A percentile compares a stretch with the other conserved stretches of the same genome.
phyloP scores from a whole-genome alignment of 2,797 vertebrate genomes.

The Neosilurus hyrtlii region DNA sequence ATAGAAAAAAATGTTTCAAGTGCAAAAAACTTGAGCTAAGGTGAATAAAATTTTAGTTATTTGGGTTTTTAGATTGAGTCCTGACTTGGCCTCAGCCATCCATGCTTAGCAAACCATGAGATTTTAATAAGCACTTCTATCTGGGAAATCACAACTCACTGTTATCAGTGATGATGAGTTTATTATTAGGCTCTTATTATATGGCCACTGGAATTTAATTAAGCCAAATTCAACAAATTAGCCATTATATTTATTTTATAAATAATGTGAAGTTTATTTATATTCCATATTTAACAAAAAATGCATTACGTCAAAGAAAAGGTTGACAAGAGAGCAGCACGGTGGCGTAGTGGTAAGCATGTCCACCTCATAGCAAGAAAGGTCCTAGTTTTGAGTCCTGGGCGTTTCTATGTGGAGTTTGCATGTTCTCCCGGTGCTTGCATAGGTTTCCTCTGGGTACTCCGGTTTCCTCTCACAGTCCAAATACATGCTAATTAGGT shows the following conservation, averaged over 20 bases:
- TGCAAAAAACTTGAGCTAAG: neutral
- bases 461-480: no score
- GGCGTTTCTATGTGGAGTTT: no score
- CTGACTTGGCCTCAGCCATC: neutral
- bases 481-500: no score
- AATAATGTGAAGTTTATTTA: neutral
- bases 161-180: neutral
- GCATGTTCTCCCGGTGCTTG: no score
- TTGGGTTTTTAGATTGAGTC: neutral
- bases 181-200: neutral
- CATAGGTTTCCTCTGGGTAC: no score
- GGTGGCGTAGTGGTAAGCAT: no score
- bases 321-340: neutral
- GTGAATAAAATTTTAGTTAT: neutral
- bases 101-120: neutral
- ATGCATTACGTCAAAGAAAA: neutral
- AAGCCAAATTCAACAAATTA: neutral
- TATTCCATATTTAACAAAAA: neutral
- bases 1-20: neutral
- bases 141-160: neutral
- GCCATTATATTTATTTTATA: neutral
- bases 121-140: neutral
- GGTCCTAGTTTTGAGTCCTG: no score
- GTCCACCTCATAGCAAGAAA: no score
- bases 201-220: neutral